phyloP scores from a whole-genome alignment of 2,113 vertebrate species.

The Gymnorhina tibicen region DNA sequence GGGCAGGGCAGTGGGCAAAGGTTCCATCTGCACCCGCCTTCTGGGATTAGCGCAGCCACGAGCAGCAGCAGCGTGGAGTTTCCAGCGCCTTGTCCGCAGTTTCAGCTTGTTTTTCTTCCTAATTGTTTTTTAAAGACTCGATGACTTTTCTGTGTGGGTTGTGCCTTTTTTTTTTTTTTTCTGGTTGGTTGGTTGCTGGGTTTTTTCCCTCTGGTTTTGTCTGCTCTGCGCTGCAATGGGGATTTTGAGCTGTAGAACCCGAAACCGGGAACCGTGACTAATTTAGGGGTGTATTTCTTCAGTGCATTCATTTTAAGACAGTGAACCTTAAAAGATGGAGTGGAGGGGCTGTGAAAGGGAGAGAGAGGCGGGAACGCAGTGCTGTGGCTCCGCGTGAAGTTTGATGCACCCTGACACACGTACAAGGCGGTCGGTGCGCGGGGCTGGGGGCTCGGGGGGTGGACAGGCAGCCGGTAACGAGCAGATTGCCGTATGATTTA shows the following conservation, averaged over 20 bases:
- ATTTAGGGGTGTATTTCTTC: conserved; percentile 36
- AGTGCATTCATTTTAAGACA: neutral
- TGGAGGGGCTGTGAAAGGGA: neutral
- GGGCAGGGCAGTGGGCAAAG: neutral
- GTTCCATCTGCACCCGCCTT: neutral
- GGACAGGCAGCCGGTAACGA: neutral
- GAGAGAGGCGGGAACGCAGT: neutral
- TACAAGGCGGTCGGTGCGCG: neutral
- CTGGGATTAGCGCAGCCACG: neutral
- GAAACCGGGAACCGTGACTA: conserved; percentile 66
- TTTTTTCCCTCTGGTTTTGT: conserved; percentile 9
- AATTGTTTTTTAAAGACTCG: conserved; percentile 45
- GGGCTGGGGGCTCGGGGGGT: neutral
- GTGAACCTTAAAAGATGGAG: neutral
- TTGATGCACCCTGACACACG: neutral
- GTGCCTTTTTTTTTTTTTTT: neutral
- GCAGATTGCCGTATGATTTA: conserved; percentile 22
- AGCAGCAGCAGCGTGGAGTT: neutral
- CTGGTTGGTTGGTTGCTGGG: neutral
- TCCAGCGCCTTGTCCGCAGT: neutral
- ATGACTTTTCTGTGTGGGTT: conserved; percentile 1
- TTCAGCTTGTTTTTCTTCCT: conserved; percentile 9
- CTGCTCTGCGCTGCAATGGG: neutral
- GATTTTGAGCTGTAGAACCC: conserved; percentile 44
- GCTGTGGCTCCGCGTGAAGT: neutral